phyloP scores from a whole-genome alignment of 2,797 vertebrate species.

The Apogon hyalosoma region DNA sequence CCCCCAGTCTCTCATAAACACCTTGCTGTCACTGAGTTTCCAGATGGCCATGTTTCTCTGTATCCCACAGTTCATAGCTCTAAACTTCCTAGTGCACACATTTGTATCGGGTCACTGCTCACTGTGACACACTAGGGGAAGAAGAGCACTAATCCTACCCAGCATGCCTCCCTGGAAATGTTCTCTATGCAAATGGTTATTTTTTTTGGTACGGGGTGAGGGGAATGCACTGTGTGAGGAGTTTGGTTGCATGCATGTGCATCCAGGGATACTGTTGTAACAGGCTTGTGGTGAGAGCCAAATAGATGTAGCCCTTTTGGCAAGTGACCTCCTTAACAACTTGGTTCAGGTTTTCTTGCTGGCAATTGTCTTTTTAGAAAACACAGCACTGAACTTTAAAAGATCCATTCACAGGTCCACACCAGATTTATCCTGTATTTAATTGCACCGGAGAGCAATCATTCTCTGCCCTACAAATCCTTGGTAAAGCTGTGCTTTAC shows the following conservation, averaged over 20 bases:
- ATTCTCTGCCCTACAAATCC: conserved; percentile 83
- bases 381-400: conserved; percentile 71
- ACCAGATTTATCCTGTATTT: conserved; percentile 83
- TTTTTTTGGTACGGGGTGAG: conserved; percentile 7
- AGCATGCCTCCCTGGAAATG: conserved; percentile 73
- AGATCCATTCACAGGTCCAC: conserved; percentile 72
- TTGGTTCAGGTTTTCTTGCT: conserved; percentile 39
- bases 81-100: conserved; percentile 73
- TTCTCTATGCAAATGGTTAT: conserved; percentile 64
- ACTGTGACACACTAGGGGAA: conserved; percentile 71
- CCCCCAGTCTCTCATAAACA: conserved; percentile 68
- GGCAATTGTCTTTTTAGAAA: conserved; percentile 53
- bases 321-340: conserved; percentile 42
- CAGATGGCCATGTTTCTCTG: conserved; percentile 79
- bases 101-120: conserved; percentile 81
- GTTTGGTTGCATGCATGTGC: conserved; percentile 35
- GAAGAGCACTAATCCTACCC: conserved; percentile 72
- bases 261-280: conserved; percentile 17
- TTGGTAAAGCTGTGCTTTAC: conserved; percentile 84
- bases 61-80: conserved; percentile 70
- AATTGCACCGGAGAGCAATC: conserved; percentile 85
- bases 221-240: conserved; percentile 15
- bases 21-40: conserved; percentile 74
- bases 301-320: conserved; percentile 25
- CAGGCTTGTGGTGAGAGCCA: conserved; percentile 14